A percentile compares a stretch with the other conserved stretches of the same genome.
phyloP scores from a whole-genome alignment of 1,140 invertebrate species.

The Belonocnema kinseyi region DNA sequence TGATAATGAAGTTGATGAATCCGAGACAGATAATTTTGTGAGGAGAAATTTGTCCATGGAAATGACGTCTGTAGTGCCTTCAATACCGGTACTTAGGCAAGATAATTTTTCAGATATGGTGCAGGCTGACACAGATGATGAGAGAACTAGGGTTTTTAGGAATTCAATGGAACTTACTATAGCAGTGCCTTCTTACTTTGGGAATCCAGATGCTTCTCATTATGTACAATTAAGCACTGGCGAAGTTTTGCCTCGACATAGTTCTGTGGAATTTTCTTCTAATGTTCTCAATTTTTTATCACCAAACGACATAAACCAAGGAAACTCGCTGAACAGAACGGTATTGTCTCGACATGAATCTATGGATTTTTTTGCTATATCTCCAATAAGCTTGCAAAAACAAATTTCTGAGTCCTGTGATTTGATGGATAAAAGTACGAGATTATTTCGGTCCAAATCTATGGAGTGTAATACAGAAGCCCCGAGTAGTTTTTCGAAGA shows the following conservation, averaged over 20 bases:
- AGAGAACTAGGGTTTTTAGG: not conserved
- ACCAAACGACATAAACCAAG: not conserved
- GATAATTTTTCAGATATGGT: not conserved
- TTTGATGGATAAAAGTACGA: not conserved
- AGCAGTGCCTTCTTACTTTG: not conserved
- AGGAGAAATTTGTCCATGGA: slow-evolving; percentile 37
- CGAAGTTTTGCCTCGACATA: not conserved
- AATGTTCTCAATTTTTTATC: not conserved
- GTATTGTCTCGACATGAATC: not conserved
- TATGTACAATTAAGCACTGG: not conserved
- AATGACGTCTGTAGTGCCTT: slow-evolving; percentile 39
- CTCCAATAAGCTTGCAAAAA: not conserved
- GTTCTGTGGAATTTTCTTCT: not conserved
- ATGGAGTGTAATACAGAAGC: not conserved
- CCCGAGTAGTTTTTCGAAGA: not conserved
- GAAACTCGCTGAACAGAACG: not conserved
- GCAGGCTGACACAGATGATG: not conserved
- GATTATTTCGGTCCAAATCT: not conserved
- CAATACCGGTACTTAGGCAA: not conserved
- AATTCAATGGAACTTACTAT: not conserved
- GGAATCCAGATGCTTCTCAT: not conserved
- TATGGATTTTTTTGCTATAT: not conserved
- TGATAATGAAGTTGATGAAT: not conserved
- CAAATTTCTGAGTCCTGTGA: not conserved
- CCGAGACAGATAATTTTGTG: slow-evolving; percentile 13